Evolutionary conservation across 2,113 vertebrate species (phyloP).

Genomic region (human): GRCh38 chr14:65826001-65826500

Average conservation of each 20-base stretch:
- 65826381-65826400: not conserved
- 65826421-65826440: not conserved
- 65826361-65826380: not conserved
- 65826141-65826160: not conserved
- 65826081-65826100: not conserved
- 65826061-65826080: not conserved
- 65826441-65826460: not conserved
- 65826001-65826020: not conserved
- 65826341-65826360: not conserved
- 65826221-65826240: not conserved
- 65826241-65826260: accelerated
- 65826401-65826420: not conserved
- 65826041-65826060: not conserved
- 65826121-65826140: not conserved
- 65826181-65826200: not conserved
- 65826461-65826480: not conserved
- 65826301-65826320: not conserved
- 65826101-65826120: not conserved
- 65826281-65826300: not conserved
- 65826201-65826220: not conserved
- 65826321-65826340: no score
- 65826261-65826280: not conserved
- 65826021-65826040: not conserved
- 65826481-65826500: not conserved
- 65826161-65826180: not conserved